A percentile compares a stretch with the other conserved stretches of the same genome.
Evolutionary conservation across 30 jellyfish, hydroid and myxozoan species (phyloP).

Genomic region (Mastigias papua): DNA sequence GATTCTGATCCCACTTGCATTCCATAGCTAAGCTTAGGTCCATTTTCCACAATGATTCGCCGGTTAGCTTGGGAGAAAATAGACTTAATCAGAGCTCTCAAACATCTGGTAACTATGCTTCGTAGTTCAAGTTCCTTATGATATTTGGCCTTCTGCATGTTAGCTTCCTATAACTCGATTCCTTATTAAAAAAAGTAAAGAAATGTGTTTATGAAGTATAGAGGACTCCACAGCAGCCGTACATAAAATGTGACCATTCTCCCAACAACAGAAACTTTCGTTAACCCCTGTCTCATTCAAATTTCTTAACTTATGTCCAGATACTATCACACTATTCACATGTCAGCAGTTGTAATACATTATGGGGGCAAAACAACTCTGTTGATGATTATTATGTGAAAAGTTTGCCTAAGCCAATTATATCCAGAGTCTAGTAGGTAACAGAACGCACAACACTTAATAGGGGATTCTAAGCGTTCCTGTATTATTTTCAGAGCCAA

Average conservation of each 20-base stretch:
- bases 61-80: too few species aligned
- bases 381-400: not conserved
- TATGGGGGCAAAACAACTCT: not conserved
- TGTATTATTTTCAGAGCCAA: not conserved
- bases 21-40: too few species aligned
- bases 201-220: too few species aligned
- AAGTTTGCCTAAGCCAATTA: not conserved
- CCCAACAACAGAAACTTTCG: not conserved
- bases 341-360: not conserved
- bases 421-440: not conserved
- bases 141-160: too few species aligned
- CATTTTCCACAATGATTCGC: too few species aligned
- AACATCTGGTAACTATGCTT: too few species aligned
- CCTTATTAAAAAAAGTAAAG: too few species aligned
- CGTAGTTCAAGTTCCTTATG: too few species aligned
- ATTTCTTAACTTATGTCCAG: not conserved
- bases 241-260: not conserved
- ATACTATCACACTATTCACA: too few species aligned
- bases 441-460: not conserved
- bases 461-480: not conserved
- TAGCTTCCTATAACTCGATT: too few species aligned
- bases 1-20: too few species aligned
- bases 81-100: too few species aligned
- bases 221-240: not conserved
- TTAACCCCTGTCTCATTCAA: not conserved